A percentile compares a stretch with the other conserved stretches of the same genome.
These are phyloP conservation scores for Graptemys geographica DNA, from an alignment of 2,797 vertebrate genomes.

Conservation along the genomic window DNA sequence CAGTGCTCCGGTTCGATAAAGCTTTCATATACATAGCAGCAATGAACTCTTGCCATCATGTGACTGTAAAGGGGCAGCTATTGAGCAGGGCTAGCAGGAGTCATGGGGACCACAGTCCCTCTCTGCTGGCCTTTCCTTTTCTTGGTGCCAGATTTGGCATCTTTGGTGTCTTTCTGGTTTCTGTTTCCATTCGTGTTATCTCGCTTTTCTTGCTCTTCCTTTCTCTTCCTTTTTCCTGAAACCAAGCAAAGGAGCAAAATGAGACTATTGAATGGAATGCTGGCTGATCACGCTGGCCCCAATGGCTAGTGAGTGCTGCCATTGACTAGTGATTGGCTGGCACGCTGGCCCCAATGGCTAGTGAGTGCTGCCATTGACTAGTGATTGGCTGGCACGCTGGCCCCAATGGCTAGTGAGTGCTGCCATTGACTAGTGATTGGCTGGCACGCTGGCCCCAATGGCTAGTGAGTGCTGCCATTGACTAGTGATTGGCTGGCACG, in stretches of 20 bases:
- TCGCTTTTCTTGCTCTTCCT: constrained; percentile 80
- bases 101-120: constrained; percentile 79
- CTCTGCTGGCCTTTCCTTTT: constrained; percentile 87
- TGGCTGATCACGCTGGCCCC: rapidly evolving
- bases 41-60: constrained; percentile 75
- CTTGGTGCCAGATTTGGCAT: constrained; percentile 80
- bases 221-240: constrained; percentile 64
- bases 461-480: background rate
- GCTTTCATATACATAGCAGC: constrained; percentile 89
- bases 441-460: background rate
- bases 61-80: constrained; percentile 73
- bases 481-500: background rate
- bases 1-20: constrained; percentile 86
- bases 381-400: background rate
- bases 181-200: constrained; percentile 79
- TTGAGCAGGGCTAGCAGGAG: constrained; percentile 84
- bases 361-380: background rate
- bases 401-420: background rate
- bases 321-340: background rate
- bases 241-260: background rate
- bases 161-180: constrained; percentile 80
- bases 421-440: background rate
- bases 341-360: background rate
- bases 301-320: background rate
- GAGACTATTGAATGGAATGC: background rate